Evolutionary conservation across 1,140 invertebrate genomes (phyloP).

Genomic region (Trichonephila clavata): DNA sequence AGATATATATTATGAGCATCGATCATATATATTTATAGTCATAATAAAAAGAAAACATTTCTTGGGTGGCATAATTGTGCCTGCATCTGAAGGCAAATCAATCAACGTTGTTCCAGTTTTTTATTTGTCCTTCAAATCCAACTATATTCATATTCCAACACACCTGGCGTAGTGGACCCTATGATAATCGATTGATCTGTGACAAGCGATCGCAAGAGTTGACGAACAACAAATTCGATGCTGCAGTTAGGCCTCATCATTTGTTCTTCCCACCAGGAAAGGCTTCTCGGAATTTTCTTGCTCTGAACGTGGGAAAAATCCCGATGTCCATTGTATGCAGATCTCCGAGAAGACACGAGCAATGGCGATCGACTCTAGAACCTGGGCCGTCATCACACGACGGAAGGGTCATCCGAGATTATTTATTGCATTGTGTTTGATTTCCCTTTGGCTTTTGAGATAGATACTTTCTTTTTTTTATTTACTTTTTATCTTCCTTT

Average conservation of each 20-base stretch:
- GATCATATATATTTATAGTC: too few relatives aligned
- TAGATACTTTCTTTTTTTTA: conserved; percentile 22
- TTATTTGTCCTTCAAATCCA: neutral
- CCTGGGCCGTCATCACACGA: neutral
- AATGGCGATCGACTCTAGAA: neutral
- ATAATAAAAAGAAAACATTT: too few relatives aligned
- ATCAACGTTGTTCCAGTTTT: neutral
- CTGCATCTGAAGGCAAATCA: too few relatives aligned
- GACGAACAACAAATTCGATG: neutral
- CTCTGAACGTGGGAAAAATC: conserved; percentile 16
- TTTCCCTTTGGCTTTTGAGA: neutral
- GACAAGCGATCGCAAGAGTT: neutral
- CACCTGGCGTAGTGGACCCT: neutral
- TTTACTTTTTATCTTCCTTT: neutral
- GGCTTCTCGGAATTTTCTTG: neutral
- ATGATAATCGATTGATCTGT: neutral
- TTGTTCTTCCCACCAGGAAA: neutral
- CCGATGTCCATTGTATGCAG: conserved; percentile 23
- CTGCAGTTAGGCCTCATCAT: neutral
- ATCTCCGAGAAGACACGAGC: neutral
- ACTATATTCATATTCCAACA: neutral
- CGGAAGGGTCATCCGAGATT: conserved; percentile 50
- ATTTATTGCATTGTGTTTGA: conserved; percentile 54
- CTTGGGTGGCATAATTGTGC: too few relatives aligned
- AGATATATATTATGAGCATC: too few relatives aligned